Conservation (phyloP, 2,797 vertebrate genomes). For the Pyrocephalus nanus region DNA sequence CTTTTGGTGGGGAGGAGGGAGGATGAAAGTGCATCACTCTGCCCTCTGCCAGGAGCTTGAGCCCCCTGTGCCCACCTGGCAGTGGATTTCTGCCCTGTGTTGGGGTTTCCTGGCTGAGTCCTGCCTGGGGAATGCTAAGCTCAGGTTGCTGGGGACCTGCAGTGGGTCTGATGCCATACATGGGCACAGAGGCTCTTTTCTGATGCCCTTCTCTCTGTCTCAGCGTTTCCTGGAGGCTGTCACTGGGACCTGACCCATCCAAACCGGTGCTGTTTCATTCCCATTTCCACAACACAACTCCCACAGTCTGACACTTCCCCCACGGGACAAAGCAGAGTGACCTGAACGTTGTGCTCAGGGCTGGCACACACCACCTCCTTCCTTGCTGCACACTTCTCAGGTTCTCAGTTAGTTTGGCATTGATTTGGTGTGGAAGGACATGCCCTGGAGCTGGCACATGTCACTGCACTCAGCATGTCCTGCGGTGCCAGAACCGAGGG, state of each 20-base stretch:
- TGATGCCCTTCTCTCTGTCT: neutral
- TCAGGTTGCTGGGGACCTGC: neutral
- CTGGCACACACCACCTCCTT: accelerated
- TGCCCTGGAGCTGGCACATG: neutral
- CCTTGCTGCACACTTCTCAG: neutral
- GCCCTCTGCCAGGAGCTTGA: neutral
- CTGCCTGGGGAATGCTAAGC: neutral
- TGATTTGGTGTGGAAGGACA: neutral
- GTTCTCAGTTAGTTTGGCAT: neutral
- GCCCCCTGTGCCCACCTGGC: neutral
- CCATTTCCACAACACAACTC: too few relatives aligned
- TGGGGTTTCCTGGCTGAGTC: neutral
- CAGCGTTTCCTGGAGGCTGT: accelerated
- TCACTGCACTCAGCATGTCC: neutral
- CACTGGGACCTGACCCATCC: neutral
- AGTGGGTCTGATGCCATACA: neutral
- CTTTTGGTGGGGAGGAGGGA: neutral
- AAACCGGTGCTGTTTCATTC: neutral
- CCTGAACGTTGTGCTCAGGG: neutral
- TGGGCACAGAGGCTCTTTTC: accelerated
- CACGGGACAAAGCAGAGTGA: accelerated
- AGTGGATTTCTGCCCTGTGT: accelerated
- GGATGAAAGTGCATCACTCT: accelerated
- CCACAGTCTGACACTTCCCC: neutral
- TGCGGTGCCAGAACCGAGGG: accelerated